Percentiles rank a stretch among this genome's conserved stretches.
Evolutionary conservation across 2,113 vertebrate species (phyloP).

Genomic region (Aspidoscelis tigris): DNA sequence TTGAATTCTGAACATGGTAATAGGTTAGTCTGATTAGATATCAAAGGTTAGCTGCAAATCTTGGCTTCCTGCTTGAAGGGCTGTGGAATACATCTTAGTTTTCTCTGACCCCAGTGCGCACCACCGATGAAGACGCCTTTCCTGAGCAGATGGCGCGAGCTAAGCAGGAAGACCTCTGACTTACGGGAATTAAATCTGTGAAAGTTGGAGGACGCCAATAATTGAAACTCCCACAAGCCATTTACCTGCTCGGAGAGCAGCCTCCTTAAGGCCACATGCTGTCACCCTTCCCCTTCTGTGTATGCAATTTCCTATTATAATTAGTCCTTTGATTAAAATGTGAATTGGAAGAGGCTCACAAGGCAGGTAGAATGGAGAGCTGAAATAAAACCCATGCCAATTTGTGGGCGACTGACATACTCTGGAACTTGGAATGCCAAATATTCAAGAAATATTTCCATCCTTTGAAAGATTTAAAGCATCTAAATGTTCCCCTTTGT

Average conservation of each 20-base stretch:
- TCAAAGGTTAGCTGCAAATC: conserved; percentile 52
- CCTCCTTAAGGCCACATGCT: conserved; percentile 33
- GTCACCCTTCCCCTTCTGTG: not conserved
- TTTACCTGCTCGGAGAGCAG: conserved; percentile 39
- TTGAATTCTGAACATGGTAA: conserved; percentile 58
- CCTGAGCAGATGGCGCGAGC: conserved; percentile 46
- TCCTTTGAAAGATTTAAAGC: not conserved
- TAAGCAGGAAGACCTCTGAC: conserved; percentile 23
- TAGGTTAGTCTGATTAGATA: conserved; percentile 56
- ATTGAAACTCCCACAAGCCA: conserved; percentile 30
- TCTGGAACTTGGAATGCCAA: not conserved
- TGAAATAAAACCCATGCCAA: conserved; percentile 16
- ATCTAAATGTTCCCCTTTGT: no score
- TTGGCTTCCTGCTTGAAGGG: not conserved
- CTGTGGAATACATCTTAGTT: conserved; percentile 24
- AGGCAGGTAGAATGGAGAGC: not conserved
- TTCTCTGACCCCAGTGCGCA: conserved; percentile 45
- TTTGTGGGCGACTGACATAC: not conserved
- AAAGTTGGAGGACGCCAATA: conserved; percentile 39
- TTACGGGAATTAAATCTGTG: conserved; percentile 15
- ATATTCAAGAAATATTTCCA: not conserved
- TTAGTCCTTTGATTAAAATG: conserved; percentile 35
- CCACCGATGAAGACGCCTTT: conserved; percentile 35
- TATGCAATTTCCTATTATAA: conserved; percentile 27
- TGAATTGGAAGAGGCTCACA: conserved; percentile 13